Conservation (phyloP, 1,140 invertebrate species). For the Drosophila pallidifrons region DNA sequence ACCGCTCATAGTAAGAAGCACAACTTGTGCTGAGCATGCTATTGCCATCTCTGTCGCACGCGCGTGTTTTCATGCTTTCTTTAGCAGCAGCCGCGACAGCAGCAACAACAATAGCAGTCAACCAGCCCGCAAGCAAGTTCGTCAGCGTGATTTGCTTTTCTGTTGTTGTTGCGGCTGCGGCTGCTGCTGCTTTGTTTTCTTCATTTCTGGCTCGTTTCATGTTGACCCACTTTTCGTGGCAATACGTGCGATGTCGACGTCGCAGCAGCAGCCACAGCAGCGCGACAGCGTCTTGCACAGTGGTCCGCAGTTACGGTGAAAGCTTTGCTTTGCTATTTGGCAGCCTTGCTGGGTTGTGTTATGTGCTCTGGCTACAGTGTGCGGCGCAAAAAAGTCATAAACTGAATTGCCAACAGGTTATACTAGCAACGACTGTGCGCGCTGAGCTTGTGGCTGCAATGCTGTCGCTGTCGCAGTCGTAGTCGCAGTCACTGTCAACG, state of each 20-base stretch:
- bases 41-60: slow-evolving; percentile 47
- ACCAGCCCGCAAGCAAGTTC: slow-evolving; percentile 59
- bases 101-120: slow-evolving; percentile 20
- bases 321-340: slow-evolving; percentile 26
- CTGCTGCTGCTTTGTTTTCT: slow-evolving; percentile 46
- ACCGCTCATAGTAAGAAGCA: slow-evolving; percentile 36
- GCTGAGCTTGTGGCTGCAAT: slow-evolving; percentile 42
- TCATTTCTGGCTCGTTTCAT: slow-evolving; percentile 77
- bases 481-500: slow-evolving; percentile 34
- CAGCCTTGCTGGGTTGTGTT: background rate
- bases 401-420: slow-evolving; percentile 83
- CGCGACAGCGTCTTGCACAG: slow-evolving; percentile 52
- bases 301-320: slow-evolving; percentile 49
- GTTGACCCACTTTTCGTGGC: slow-evolving; percentile 77
- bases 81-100: slow-evolving; percentile 14
- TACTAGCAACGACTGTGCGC: slow-evolving; percentile 48
- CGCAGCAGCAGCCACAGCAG: slow-evolving; percentile 28
- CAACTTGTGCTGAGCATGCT: slow-evolving; percentile 36
- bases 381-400: slow-evolving; percentile 73
- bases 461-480: slow-evolving; percentile 22
- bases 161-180: slow-evolving; percentile 44
- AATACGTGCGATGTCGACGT: slow-evolving; percentile 62
- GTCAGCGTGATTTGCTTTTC: slow-evolving; percentile 72
- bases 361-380: slow-evolving; percentile 41
- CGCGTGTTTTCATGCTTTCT: slow-evolving; percentile 39